Evolutionary conservation across 1,140 invertebrate genomes (phyloP), one percentile per base, ranked within the genome.

Genomic region (Drepana arcuata): DNA sequence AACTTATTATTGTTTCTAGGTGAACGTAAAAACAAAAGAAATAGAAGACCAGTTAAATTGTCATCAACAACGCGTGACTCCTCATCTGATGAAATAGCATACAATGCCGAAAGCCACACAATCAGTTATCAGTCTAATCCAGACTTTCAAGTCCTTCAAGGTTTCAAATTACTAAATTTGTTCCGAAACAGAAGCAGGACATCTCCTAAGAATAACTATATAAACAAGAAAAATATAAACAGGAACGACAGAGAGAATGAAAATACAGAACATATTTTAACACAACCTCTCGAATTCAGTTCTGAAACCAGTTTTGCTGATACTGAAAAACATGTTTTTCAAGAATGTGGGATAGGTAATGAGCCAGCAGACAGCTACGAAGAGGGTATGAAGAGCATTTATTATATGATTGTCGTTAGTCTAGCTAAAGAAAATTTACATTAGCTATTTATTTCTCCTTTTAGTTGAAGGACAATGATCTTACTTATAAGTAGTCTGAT

Each of bases 161-260:
- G 67, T 9, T 81, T 77, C 42, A 79, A 79, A 50, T 59, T 81
- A 16, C 36, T 70, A 7, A 77, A 79, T 41, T 57, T 77, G 36
- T 38, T 42, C n/a, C 50, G 43, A 21, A 61, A 50, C 29, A 77
- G 56, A 46, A 68, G 61, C 44, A 58, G 52, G n/a, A n/a, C n/a
- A n/a, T n/a, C n/a, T n/a, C n/a, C n/a, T n/a, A n/a, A n/a, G n/a
- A n/a, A n/a, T n/a, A 42, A 46, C 44, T 34, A 34, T 48, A 7
- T 62, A 51, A 41, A 57, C 51, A 34, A 61, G 55, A 6, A 59
- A 55, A 0, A 48, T 59, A 18, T 47, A 53, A 44, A 50, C 10
- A 29, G 35, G 3, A 6, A 35, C 32, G 16, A 35, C 7, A 15
- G 43, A 16, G 36, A 68, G 10, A 48, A 37, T 31, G 43, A 55